Percentiles rank a stretch among this genome's conserved stretches.
phyloP scores from a whole-genome alignment of 2,888 invertebrate genomes.

The Caenorhabditis uteleia region DNA sequence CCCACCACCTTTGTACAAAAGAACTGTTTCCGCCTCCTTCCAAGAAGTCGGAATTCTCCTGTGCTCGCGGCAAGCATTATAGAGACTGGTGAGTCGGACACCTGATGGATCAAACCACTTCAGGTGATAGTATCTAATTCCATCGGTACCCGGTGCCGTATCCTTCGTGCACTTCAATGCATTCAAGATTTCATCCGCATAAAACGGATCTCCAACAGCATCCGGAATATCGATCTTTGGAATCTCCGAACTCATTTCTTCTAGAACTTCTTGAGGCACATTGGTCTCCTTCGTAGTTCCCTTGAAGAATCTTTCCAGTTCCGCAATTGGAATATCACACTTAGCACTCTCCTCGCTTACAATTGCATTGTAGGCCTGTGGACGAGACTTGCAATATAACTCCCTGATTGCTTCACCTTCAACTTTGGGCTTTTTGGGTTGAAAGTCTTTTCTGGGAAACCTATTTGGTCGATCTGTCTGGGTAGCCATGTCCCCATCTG shows the following conservation, averaged over 20 bases:
- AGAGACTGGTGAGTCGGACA: not conserved
- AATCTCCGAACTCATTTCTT: constrained; percentile 1
- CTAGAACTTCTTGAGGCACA: constrained; percentile 4
- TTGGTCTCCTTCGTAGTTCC: constrained; percentile 5
- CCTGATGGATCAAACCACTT: not conserved
- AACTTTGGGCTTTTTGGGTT: not conserved
- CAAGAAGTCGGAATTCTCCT: not conserved
- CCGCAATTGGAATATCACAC: constrained; percentile 3
- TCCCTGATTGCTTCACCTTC: not conserved
- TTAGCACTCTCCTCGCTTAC: not conserved
- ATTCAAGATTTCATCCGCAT: not conserved
- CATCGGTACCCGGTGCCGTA: constrained; percentile 1
- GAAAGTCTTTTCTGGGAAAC: no score
- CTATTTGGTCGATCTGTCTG: no score
- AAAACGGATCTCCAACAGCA: not conserved
- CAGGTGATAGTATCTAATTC: not conserved
- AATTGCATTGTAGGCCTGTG: no score
- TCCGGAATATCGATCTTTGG: not conserved
- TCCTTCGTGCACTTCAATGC: not conserved
- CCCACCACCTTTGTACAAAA: constrained; percentile 1
- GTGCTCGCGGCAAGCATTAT: not conserved
- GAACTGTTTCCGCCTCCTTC: constrained; percentile 11
- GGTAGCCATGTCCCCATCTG: constrained; percentile 9
- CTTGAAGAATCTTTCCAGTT: constrained; percentile 3
- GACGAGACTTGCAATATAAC: not conserved